These are phyloP conservation scores for Harpagifer antarcticus DNA, from an alignment of 2,797 vertebrate species.

Conservation along the genomic window DNA sequence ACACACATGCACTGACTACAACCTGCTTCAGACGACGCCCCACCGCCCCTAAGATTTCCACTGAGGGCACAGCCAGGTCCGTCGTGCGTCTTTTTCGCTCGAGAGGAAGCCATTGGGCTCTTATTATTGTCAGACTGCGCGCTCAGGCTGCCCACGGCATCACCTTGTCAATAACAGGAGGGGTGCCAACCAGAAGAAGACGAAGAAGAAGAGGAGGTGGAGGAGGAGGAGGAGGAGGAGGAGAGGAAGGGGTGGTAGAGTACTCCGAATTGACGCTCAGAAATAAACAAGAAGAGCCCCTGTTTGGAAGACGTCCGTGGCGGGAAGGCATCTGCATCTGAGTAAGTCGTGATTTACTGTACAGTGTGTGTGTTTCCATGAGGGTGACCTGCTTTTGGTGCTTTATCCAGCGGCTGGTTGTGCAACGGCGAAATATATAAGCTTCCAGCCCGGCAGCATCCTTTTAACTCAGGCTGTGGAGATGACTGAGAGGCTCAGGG, in stretches of 20 bases:
- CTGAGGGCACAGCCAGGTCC: conserved; percentile 19
- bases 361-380: conserved; percentile 11
- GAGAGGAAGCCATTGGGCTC: conserved; percentile 35
- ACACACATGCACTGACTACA: conserved; percentile 53
- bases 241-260: conserved; percentile 48
- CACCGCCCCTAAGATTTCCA: conserved; percentile 51
- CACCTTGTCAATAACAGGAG: conserved; percentile 58
- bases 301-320: conserved; percentile 65
- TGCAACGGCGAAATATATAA: conserved; percentile 51
- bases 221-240: conserved; percentile 27
- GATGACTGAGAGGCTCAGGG: conserved; percentile 24
- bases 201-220: conserved; percentile 30
- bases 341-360: conserved; percentile 72
- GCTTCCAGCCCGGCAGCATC: conserved; percentile 51
- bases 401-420: conserved; percentile 37
- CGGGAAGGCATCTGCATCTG: conserved; percentile 65
- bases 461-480: conserved; percentile 9
- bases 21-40: conserved; percentile 79
- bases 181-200: conserved; percentile 53
- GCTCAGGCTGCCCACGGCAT: conserved; percentile 67
- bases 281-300: conserved; percentile 67
- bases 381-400: conserved; percentile 51
- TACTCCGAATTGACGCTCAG: conserved; percentile 60
- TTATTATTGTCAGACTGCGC: conserved; percentile 42
- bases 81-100: conserved; percentile 43